Percentiles rank a stretch among this genome's conserved stretches.
Evolutionary conservation across 2,113 vertebrate genomes (phyloP).

Genomic region (Salvelinus sp.): DNA sequence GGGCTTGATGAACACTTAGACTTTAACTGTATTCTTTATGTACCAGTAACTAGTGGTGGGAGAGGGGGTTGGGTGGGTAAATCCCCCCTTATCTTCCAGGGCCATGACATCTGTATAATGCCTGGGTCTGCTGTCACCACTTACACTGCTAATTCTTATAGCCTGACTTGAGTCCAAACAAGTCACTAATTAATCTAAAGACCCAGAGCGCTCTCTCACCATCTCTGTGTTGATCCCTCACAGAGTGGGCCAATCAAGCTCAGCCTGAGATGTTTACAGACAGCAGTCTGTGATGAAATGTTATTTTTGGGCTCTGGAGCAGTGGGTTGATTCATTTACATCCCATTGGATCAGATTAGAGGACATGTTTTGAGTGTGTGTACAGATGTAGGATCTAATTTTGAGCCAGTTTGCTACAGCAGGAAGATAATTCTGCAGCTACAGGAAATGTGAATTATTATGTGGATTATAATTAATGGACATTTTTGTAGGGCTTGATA

Average conservation of each 20-base stretch:
- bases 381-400: not conserved
- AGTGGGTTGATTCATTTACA: constrained; percentile 7
- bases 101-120: not conserved
- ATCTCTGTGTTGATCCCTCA: not conserved
- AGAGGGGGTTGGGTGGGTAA: not conserved
- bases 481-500: too few relatives aligned
- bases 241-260: constrained; percentile 4
- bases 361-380: not conserved
- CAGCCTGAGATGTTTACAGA: constrained; percentile 39
- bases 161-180: not conserved
- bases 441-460: too few relatives aligned
- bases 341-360: not conserved
- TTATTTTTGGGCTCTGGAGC: constrained; percentile 14
- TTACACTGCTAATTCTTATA: not conserved
- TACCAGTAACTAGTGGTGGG: too few relatives aligned
- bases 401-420: too few relatives aligned
- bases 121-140: not conserved
- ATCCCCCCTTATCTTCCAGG: not conserved
- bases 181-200: constrained; percentile 14
- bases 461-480: too few relatives aligned
- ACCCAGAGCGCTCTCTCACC: not conserved
- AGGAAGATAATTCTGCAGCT: too few relatives aligned
- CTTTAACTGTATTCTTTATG: too few relatives aligned
- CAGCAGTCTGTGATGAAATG: constrained; percentile 25
- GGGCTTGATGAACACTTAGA: too few relatives aligned